Base-by-base conservation (phyloP, 2,797 vertebrate species). In the Hephaestus fuliginosus region DNA sequence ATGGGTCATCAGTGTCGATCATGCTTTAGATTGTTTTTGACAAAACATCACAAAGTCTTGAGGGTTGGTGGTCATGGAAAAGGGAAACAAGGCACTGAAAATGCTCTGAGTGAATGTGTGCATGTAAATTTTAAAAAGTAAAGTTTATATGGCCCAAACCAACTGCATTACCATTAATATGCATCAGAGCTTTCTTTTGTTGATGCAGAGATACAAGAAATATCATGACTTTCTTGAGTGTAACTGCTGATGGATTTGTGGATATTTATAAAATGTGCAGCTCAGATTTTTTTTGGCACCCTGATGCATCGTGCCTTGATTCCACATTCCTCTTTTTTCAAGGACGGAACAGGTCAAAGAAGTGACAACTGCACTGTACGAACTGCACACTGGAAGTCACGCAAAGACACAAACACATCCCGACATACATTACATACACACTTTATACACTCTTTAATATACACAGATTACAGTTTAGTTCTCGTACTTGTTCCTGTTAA, bases 11-110 rank as follows among this genome's bases (percentile, higher is more conserved):
- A 64, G 12, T 15, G 25, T 30, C n/a, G 11, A 6, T 12, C 20
- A 2, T n/a, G 57, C 18, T 41, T 18, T 11, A 48, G 8, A 15
- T 11, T 10, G 25, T 30, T 51, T 11, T 48, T 18, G 7, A n/a
- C 49, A 52, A n/a, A 65, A 76, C 13, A 36, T 62, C 74, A 67
- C 28, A 58, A 68, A 41, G 52, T n/a, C 14, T 22, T 69, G 43
- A 83, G 58, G 61, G 70, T 83, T 60, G n/a, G 43, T 13, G 41
- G 61, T 61, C 53, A 48, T 43, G 36, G 36, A 43, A 28, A 48
- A 43, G 22, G 46, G n/a, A 58, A 25, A 48, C 11, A 61, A 36
- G n/a, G 6, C 53, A 15, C 60, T 22, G 12, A 2, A 73, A 63
- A 13, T 72, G 22, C 30, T 39, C 13, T 22, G n/a, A n/a, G 18